These are phyloP conservation scores for Collichthys lucidus DNA, from an alignment of 2,113 vertebrate species.

Conservation along the genomic window DNA sequence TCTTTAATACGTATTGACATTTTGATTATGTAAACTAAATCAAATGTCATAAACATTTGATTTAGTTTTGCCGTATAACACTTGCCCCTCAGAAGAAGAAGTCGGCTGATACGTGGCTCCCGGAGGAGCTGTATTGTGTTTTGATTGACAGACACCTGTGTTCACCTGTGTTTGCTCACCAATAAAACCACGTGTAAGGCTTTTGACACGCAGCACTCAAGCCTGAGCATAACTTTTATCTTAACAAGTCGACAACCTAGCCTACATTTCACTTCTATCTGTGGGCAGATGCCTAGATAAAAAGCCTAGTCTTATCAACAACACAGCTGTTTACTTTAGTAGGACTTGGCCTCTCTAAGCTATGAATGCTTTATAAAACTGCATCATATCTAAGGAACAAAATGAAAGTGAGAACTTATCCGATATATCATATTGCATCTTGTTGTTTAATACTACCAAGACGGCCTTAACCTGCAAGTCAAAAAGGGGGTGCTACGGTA, in stretches of 20 bases:
- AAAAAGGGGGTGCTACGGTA: neutral
- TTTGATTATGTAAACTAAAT: slow-evolving; percentile 64
- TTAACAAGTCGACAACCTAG: neutral
- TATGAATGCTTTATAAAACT: slow-evolving; percentile 1
- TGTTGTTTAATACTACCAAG: slow-evolving; percentile 14
- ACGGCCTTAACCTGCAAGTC: slow-evolving; percentile 4
- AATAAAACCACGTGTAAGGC: slow-evolving; percentile 15
- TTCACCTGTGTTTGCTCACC: slow-evolving; percentile 31
- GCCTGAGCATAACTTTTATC: neutral
- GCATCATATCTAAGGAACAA: slow-evolving; percentile 25
- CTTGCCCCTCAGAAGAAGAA: slow-evolving; percentile 17
- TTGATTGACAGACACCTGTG: slow-evolving; percentile 62
- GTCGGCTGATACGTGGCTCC: slow-evolving; percentile 9
- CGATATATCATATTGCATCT: slow-evolving; percentile 2
- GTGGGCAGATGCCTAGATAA: neutral
- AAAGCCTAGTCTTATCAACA: neutral
- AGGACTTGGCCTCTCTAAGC: neutral
- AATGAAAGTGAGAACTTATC: slow-evolving; percentile 47
- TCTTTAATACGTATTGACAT: slow-evolving; percentile 64
- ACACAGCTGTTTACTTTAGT: neutral
- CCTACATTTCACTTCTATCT: neutral
- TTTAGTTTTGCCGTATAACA: slow-evolving; percentile 27
- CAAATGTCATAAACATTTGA: slow-evolving; percentile 64
- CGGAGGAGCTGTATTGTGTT: slow-evolving; percentile 28
- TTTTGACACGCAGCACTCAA: slow-evolving; percentile 21